phyloP scores from a whole-genome alignment of 2,888 invertebrate genomes.

The Meiosimyza decipiens region DNA sequence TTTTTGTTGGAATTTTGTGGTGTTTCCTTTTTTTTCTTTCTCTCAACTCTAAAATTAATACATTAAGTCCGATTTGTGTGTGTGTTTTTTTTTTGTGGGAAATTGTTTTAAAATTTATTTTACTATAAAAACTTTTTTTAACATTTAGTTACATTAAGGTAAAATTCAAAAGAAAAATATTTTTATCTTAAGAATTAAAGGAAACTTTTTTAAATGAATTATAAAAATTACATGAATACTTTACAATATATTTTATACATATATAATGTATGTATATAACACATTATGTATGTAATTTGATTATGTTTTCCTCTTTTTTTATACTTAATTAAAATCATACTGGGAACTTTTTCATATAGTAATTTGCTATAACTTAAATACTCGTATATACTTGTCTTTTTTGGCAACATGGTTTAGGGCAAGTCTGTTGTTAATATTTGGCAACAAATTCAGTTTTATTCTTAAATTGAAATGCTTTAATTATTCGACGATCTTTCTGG shows the following conservation, averaged over 20 bases:
- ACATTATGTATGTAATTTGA: constrained; percentile 43
- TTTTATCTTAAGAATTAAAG: not conserved
- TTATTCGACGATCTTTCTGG: constrained; percentile 66
- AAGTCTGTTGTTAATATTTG: constrained; percentile 18
- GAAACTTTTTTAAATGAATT: not conserved
- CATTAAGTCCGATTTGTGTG: not conserved
- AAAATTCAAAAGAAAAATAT: constrained; percentile 31
- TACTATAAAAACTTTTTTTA: constrained; percentile 13
- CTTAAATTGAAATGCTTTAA: constrained; percentile 43
- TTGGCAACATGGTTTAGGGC: constrained; percentile 18
- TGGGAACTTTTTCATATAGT: not conserved
- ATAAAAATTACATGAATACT: not conserved
- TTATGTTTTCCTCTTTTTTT: constrained; percentile 24
- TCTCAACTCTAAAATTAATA: constrained; percentile 3
- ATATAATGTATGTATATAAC: too few species aligned
- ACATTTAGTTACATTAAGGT: constrained; percentile 54
- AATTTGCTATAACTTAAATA: constrained; percentile 1
- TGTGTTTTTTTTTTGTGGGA: too few species aligned
- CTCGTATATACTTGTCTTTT: not conserved
- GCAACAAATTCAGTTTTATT: not conserved
- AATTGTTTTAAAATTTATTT: constrained; percentile 12
- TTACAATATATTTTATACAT: not conserved
- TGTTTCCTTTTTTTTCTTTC: not conserved
- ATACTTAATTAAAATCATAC: not conserved
- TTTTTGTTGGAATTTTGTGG: constrained; percentile 6